Conservation (phyloP, 2,888 invertebrate genomes). For the Eupithecia inturbata region DNA sequence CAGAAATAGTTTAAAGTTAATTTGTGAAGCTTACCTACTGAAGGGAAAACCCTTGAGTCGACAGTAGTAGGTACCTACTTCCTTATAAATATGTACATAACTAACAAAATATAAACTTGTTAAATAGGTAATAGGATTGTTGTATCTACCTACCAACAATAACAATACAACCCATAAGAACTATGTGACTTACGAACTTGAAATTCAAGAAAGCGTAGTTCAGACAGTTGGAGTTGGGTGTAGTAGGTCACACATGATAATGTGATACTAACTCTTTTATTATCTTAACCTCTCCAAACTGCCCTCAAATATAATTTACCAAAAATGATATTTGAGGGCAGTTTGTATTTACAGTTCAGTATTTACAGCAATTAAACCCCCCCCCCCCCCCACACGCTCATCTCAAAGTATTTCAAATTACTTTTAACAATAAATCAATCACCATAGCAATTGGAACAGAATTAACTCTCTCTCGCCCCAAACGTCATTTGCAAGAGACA, state of each 20-base stretch:
- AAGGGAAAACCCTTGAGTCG: background rate
- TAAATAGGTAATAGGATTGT: too few species aligned
- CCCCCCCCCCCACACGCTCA: background rate
- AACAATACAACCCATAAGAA: too few species aligned
- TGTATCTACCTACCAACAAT: too few species aligned
- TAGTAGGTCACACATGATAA: too few species aligned
- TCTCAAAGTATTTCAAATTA: conserved; percentile 32
- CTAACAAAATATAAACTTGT: too few species aligned
- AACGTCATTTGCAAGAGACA: conserved; percentile 36
- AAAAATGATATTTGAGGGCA: too few species aligned
- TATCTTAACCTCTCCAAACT: background rate
- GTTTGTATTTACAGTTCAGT: too few species aligned
- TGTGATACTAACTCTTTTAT: background rate
- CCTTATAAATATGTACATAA: too few species aligned
- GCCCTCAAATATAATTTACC: background rate
- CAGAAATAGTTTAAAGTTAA: conserved; percentile 28
- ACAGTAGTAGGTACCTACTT: background rate
- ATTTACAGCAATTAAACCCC: background rate
- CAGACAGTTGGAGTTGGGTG: too few species aligned
- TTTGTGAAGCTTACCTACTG: background rate
- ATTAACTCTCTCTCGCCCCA: conserved; percentile 37
- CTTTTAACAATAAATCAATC: conserved; percentile 40
- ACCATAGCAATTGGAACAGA: conserved; percentile 35
- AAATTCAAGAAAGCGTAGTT: background rate
- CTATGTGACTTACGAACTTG: background rate